phyloP scores from a whole-genome alignment of 2,113 vertebrate species.

The Ophiodon elongatus region DNA sequence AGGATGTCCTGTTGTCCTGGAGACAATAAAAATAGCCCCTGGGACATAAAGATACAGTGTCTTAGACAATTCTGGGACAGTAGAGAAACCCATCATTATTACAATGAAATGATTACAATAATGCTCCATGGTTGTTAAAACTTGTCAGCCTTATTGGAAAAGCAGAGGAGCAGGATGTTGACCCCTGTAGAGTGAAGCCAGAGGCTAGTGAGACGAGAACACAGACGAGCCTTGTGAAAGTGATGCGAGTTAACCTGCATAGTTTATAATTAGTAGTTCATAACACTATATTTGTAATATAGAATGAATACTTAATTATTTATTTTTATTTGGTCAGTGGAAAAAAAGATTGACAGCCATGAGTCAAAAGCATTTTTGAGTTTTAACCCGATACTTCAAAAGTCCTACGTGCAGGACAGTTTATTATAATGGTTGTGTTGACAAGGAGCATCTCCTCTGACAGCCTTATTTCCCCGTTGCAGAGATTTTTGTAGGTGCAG shows the following conservation, averaged over 20 bases:
- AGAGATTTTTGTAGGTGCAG: constrained; percentile 33
- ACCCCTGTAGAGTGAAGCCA: not conserved
- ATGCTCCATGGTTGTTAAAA: not conserved
- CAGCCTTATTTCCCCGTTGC: constrained; percentile 43
- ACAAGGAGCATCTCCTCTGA: constrained; percentile 29
- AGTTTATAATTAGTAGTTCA: too few relatives aligned
- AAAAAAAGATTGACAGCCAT: not conserved
- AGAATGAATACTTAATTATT: not conserved
- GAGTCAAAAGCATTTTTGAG: not conserved
- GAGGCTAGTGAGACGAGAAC: not conserved
- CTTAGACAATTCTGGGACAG: not conserved
- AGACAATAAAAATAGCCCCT: not conserved
- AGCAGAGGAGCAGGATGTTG: not conserved
- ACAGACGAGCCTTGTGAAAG: not conserved
- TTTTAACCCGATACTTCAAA: not conserved
- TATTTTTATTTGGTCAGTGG: not conserved
- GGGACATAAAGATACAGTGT: not conserved
- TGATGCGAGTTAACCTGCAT: too few relatives aligned
- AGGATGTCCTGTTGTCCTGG: too few relatives aligned
- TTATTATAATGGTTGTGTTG: not conserved
- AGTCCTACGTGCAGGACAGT: not conserved
- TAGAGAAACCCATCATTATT: not conserved
- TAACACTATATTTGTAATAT: too few relatives aligned
- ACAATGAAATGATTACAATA: not conserved
- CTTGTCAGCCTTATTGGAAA: not conserved